Evolutionary conservation across 2,113 vertebrate genomes (phyloP).

Genomic region (Camarhynchus parvulus): DNA sequence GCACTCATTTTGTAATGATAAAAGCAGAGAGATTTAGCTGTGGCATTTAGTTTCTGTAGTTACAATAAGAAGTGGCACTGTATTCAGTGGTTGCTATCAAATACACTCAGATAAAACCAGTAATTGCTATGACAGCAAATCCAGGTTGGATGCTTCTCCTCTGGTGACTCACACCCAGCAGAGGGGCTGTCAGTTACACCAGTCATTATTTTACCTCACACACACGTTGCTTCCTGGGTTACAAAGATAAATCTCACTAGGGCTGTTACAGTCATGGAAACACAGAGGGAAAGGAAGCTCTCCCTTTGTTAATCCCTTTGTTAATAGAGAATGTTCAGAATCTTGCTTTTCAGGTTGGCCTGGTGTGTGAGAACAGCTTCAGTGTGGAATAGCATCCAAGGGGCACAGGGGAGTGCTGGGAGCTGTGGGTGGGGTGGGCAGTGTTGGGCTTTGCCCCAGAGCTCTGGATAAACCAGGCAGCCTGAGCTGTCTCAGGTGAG

Average conservation of each 20-base stretch:
- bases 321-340: background rate
- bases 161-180: background rate
- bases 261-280: background rate
- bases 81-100: background rate
- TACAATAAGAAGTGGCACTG: background rate
- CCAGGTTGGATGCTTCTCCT: background rate
- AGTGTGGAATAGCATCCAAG: fast-evolving
- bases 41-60: background rate
- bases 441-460: background rate
- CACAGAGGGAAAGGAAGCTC: background rate
- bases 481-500: fast-evolving
- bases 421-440: background rate
- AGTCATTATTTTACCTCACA: background rate
- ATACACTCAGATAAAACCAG: background rate
- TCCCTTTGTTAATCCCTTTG: background rate
- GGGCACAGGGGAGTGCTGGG: background rate
- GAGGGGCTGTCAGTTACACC: background rate
- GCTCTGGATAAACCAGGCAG: background rate
- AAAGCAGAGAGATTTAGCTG: background rate
- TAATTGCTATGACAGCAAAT: background rate
- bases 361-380: background rate
- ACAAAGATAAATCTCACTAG: background rate
- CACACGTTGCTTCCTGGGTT: background rate
- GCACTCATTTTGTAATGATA: background rate
- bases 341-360: background rate